Base-by-base conservation (phyloP, 2,888 invertebrate genomes). In the Lobophora halterata region DNA sequence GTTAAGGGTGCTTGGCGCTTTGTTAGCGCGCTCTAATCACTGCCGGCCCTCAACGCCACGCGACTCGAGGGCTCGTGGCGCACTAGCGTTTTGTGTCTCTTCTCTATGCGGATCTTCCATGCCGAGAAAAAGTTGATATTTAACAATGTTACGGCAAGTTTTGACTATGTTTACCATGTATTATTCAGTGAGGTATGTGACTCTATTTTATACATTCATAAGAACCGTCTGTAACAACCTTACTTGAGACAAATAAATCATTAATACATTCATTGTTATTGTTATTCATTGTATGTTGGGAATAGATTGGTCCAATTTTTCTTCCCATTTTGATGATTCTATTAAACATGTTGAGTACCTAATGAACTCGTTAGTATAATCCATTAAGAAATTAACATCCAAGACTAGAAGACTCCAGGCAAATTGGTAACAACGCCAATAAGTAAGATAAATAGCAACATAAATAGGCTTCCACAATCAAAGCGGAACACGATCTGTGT, bases 11-110 rank as follows among this genome's bases (percentile, higher is more conserved):
- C 86, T 86, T 47, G 39, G 68, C 74, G 75, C 85, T 87, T 87
- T 86, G 86, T 86, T 86, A 87, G 86, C 79, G 79, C 73, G 82
- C 85, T 79, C 82, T 87, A 86, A 87, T 87, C 86, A 87, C 83
- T 80, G 77, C 71, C 79, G 72, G 74, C 67, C 67, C 85, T 85
- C 71, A 61, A 77, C 76, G 67, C 58, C 76, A 75, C 76, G 75
- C 75, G 73, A 71, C 65, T 77, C 58, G 58, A 82, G 82, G 61
- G 78, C 71, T 74, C 78, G 68, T 71, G 74, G 76, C 65, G 74
- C 72, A 77, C 76, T 78, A 77, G 83, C 83, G 81, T 83, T 83
- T 85, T 83, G 76, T 81, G 79, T 71, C 72, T 69, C 68, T 72
- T 63, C n/a, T n/a, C 63, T 74, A 66, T 67, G 68, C 63, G 61